phyloP scores from a whole-genome alignment of 2,888 invertebrate genomes.

The Pandemis heparana region DNA sequence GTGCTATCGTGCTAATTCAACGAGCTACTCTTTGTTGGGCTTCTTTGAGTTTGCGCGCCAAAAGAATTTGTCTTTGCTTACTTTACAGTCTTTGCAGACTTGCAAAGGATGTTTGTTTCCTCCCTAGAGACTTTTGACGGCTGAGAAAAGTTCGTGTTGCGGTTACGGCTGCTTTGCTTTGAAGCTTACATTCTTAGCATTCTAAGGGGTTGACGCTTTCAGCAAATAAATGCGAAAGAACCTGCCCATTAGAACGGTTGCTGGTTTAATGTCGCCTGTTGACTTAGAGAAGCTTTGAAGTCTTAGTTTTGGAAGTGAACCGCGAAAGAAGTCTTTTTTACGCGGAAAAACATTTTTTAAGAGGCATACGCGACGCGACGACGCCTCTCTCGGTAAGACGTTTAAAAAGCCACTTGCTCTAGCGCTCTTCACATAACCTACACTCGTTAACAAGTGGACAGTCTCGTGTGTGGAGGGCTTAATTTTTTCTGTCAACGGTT shows the following conservation, averaged over 20 bases:
- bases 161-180: constrained; percentile 42
- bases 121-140: constrained; percentile 60
- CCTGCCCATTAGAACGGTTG: constrained; percentile 30
- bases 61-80: constrained; percentile 84
- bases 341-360: constrained; percentile 16
- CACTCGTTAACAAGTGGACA: constrained; percentile 75
- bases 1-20: constrained; percentile 83
- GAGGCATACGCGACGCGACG: constrained; percentile 47
- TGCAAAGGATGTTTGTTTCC: constrained; percentile 78
- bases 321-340: neutral
- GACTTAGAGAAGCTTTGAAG: constrained; percentile 26
- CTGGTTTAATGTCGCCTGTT: constrained; percentile 20
- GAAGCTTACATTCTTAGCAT: constrained; percentile 43
- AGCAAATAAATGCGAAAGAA: constrained; percentile 37
- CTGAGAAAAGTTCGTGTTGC: constrained; percentile 41
- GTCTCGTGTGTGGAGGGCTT: constrained; percentile 57
- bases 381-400: constrained; percentile 68
- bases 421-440: constrained; percentile 71
- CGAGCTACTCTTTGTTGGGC: constrained; percentile 81
- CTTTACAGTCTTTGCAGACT: constrained; percentile 76
- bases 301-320: neutral
- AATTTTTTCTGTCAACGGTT: constrained; percentile 47
- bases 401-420: constrained; percentile 67
- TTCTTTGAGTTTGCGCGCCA: constrained; percentile 81
- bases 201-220: constrained; percentile 32